These are phyloP conservation scores for Hydrolagus affinis DNA, from an alignment of 2,113 vertebrate species.

Conservation along the genomic window DNA sequence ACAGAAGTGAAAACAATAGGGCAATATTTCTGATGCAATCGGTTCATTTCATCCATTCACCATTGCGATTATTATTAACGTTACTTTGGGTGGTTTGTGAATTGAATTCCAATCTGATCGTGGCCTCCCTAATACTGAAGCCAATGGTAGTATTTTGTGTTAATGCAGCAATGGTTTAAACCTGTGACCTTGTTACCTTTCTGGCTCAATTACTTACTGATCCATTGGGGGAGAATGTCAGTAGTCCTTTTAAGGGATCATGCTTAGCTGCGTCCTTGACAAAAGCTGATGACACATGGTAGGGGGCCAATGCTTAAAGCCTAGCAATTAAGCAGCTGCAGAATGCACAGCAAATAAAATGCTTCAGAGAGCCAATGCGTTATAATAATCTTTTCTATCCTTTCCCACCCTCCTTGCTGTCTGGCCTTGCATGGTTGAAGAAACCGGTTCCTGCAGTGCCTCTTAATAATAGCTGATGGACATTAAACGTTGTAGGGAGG, in stretches of 20 bases:
- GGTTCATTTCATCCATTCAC: too few species aligned
- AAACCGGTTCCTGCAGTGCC: constrained; percentile 20
- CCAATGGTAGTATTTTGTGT: too few species aligned
- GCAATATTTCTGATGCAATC: too few species aligned
- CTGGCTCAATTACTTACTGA: too few species aligned
- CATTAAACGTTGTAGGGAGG: constrained; percentile 21
- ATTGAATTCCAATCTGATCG: too few species aligned
- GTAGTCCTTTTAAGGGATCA: not conserved
- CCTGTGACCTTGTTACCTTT: too few species aligned
- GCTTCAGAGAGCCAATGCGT: not conserved
- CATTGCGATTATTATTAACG: too few species aligned
- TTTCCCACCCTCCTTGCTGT: not conserved
- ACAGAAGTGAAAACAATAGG: too few species aligned
- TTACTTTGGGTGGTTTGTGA: too few species aligned
- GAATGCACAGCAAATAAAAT: not conserved
- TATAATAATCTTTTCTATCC: constrained; percentile 25
- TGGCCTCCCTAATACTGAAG: too few species aligned
- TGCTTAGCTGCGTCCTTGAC: not conserved
- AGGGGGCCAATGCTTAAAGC: constrained; percentile 25
- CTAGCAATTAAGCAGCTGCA: constrained; percentile 30
- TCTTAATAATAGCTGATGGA: constrained; percentile 26
- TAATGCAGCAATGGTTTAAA: too few species aligned
- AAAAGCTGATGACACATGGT: not conserved
- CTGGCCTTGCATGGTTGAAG: not conserved
- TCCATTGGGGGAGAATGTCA: too few species aligned